Conservation (phyloP, 1,140 invertebrate species). For the Lordiphosa collinella region DNA sequence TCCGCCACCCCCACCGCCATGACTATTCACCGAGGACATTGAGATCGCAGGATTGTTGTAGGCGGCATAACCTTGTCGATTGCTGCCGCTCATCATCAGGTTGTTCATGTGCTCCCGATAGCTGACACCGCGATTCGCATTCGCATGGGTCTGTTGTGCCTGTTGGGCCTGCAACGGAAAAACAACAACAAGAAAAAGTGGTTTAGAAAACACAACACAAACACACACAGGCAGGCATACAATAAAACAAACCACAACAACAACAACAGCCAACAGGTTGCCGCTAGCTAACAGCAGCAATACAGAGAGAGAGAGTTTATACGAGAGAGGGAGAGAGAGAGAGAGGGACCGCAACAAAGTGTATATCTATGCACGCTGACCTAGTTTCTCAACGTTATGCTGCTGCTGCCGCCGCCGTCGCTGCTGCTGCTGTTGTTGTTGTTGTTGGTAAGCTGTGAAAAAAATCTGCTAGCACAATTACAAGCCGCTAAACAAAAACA, state of each 20-base stretch:
- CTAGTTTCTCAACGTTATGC: slow-evolving; percentile 42
- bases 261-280: slow-evolving; percentile 38
- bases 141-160: slow-evolving; percentile 67
- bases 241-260: not conserved
- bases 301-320: slow-evolving; percentile 16
- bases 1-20: slow-evolving; percentile 53
- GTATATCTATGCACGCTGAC: slow-evolving; percentile 49
- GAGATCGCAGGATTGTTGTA: slow-evolving; percentile 77
- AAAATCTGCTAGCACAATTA: slow-evolving; percentile 28
- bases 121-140: slow-evolving; percentile 54
- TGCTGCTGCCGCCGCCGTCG: slow-evolving; percentile 17
- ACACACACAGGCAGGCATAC: not conserved
- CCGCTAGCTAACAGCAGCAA: slow-evolving; percentile 5
- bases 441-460: slow-evolving; percentile 10
- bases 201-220: slow-evolving; percentile 17
- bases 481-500: too few species aligned
- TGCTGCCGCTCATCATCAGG: slow-evolving; percentile 64
- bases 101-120: slow-evolving; percentile 74
- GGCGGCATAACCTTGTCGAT: slow-evolving; percentile 63
- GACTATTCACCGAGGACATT: slow-evolving; percentile 74
- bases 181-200: slow-evolving; percentile 9
- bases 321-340: slow-evolving; percentile 15
- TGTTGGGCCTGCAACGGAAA: slow-evolving; percentile 38
- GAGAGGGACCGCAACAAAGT: slow-evolving; percentile 19
- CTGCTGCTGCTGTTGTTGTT: too few species aligned